Evolutionary conservation across 2,113 vertebrate species (phyloP).

Genomic region (Hemiscyllium ocellatum): DNA sequence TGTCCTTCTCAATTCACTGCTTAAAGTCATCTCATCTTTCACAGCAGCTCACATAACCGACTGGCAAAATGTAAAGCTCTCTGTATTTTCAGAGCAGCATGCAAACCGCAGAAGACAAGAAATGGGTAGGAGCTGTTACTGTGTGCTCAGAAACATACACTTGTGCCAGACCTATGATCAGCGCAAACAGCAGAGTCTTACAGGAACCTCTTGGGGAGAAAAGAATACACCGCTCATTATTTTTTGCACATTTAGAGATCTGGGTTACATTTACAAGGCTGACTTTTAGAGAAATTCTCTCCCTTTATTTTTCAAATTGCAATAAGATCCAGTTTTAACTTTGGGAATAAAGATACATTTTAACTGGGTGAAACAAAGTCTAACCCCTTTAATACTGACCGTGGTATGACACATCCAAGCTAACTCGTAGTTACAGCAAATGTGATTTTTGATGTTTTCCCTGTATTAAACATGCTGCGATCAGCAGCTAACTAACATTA

Average conservation of each 20-base stretch:
- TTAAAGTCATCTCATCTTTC: constrained; percentile 74
- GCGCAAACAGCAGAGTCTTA: not conserved
- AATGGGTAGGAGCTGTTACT: constrained; percentile 54
- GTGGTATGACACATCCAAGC: not conserved
- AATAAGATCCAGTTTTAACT: not conserved
- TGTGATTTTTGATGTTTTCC: not conserved
- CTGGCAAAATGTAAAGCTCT: constrained; percentile 54
- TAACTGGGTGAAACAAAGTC: not conserved
- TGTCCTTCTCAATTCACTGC: constrained; percentile 92
- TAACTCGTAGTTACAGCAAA: not conserved
- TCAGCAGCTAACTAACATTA: not conserved
- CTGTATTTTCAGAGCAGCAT: constrained; percentile 50
- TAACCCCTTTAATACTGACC: not conserved
- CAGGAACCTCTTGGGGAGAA: not conserved
- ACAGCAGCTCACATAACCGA: constrained; percentile 55
- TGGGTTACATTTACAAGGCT: not conserved
- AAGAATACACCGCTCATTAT: no score
- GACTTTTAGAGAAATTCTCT: not conserved
- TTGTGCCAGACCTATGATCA: not conserved
- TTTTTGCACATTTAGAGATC: not conserved
- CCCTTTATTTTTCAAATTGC: not conserved
- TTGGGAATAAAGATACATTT: not conserved
- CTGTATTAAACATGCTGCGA: not conserved
- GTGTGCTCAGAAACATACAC: constrained; percentile 41
- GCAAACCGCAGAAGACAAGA: constrained; percentile 51